Conservation (phyloP, 2,888 invertebrate species). For the Plagodis pulveraria region DNA sequence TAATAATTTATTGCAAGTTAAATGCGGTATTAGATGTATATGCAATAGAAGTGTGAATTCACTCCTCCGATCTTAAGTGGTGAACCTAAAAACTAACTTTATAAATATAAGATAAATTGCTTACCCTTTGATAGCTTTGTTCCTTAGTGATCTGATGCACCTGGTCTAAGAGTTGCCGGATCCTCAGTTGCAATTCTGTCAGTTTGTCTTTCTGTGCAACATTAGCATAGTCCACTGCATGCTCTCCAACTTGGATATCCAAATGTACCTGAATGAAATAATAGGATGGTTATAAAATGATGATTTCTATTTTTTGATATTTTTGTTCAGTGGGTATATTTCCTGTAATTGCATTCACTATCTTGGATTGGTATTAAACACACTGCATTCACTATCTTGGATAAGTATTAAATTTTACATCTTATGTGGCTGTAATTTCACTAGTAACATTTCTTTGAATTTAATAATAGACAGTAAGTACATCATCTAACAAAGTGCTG, state of each 20-base stretch:
- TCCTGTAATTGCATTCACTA: not conserved
- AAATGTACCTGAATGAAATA: constrained; percentile 91
- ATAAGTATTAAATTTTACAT: not conserved
- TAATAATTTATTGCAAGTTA: too few relatives aligned
- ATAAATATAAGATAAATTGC: too few relatives aligned
- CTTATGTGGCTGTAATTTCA: not conserved
- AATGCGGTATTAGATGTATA: too few relatives aligned
- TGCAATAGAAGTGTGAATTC: too few relatives aligned
- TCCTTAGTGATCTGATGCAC: constrained; percentile 99
- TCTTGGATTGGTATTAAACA: not conserved
- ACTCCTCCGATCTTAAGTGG: too few relatives aligned
- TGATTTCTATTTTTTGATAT: too few relatives aligned
- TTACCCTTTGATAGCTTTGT: constrained; percentile 98
- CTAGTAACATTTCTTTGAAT: too few relatives aligned
- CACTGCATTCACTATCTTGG: not conserved
- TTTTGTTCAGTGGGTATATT: too few relatives aligned
- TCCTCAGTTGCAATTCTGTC: constrained; percentile 96
- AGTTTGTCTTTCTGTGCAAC: constrained; percentile 99
- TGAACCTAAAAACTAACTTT: too few relatives aligned
- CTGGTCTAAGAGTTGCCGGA: constrained; percentile 97
- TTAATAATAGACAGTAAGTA: too few relatives aligned
- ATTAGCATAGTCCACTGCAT: constrained; percentile 98
- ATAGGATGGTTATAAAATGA: too few relatives aligned
- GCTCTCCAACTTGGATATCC: constrained; percentile 99
- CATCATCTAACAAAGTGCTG: too few relatives aligned